Evolutionary conservation across 2,113 vertebrate species (phyloP).

Genomic region (Gopherus evgoodei): DNA sequence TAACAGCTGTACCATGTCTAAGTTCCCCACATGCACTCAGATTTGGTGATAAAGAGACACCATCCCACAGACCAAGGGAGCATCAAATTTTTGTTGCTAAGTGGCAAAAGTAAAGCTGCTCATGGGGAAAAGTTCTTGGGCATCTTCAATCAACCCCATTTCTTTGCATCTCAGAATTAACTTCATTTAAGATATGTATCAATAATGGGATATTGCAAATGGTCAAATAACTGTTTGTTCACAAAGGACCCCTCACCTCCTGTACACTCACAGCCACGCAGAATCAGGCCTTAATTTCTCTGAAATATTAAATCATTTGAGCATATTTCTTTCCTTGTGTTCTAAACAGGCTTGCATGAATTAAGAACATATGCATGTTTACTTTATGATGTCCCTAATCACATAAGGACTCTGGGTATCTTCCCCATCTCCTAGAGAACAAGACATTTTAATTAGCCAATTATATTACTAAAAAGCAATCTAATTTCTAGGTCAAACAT

Average conservation of each 20-base stretch:
- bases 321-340: background rate
- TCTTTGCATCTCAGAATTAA: background rate
- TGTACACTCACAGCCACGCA: background rate
- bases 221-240: background rate
- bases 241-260: background rate
- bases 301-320: background rate
- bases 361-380: slow-evolving; percentile 16
- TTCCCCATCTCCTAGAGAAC: slow-evolving; percentile 48
- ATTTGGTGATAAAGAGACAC: rapidly evolving
- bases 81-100: rapidly evolving
- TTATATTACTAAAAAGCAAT: slow-evolving; percentile 62
- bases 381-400: slow-evolving; percentile 24
- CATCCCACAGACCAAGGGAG: background rate
- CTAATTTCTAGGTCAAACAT: slow-evolving; percentile 62
- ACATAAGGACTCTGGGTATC: slow-evolving; percentile 39
- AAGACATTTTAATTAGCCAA: slow-evolving; percentile 65
- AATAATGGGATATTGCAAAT: background rate
- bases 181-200: background rate
- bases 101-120: background rate
- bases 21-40: background rate
- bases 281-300: background rate
- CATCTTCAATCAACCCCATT: background rate
- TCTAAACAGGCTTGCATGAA: slow-evolving; percentile 12
- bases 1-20: background rate
- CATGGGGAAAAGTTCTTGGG: background rate